phyloP scores from a whole-genome alignment of 2,888 invertebrate genomes.

The Lasioglossum pauxillum region DNA sequence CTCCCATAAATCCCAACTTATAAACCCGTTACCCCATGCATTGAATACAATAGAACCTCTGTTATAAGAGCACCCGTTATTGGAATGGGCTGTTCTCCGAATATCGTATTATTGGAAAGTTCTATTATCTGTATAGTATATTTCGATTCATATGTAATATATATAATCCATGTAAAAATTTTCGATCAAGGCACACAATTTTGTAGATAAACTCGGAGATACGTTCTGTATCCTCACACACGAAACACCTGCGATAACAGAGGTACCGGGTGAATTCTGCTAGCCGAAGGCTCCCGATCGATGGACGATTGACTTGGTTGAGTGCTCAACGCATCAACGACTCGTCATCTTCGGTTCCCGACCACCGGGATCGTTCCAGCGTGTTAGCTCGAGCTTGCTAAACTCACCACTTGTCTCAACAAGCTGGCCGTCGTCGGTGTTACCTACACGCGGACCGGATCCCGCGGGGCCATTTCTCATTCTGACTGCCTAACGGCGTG shows the following conservation, averaged over 20 bases:
- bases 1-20: too few species aligned
- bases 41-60: too few species aligned
- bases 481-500: conserved; percentile 53
- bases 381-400: conserved; percentile 39
- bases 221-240: background rate
- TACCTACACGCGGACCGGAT: conserved; percentile 60
- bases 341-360: conserved; percentile 10
- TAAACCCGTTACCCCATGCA: too few species aligned
- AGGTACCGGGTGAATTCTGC: background rate
- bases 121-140: too few species aligned
- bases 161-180: too few species aligned
- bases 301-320: background rate
- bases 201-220: background rate
- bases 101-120: too few species aligned
- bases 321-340: background rate
- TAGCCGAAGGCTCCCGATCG: background rate
- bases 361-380: background rate
- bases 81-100: too few species aligned
- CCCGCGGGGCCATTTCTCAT: conserved; percentile 70
- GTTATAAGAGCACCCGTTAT: too few species aligned
- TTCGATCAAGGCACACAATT: background rate
- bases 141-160: too few species aligned
- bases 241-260: background rate
- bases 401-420: conserved; percentile 61
- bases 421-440: conserved; percentile 60